Conservation (phyloP, 2,888 invertebrate species). For the Monochamus alternatus region DNA sequence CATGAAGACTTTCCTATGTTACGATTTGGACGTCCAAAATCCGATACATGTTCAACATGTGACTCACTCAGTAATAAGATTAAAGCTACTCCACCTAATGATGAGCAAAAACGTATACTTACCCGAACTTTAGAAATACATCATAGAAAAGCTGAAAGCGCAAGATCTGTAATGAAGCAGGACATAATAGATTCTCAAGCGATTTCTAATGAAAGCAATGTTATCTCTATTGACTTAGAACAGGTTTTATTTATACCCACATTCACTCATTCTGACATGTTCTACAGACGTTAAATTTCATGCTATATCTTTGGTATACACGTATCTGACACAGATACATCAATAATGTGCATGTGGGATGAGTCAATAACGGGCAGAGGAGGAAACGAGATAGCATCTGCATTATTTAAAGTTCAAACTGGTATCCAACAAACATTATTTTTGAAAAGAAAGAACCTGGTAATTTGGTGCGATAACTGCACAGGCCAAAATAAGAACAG, state of each 20-base stretch:
- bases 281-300: constrained; percentile 7
- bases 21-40: constrained; percentile 1
- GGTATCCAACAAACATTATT: not conserved
- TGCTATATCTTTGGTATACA: constrained; percentile 11
- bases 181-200: not conserved
- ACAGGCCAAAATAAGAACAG: constrained; percentile 36
- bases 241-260: constrained; percentile 5
- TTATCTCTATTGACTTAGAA: not conserved
- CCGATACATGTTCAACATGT: constrained; percentile 13
- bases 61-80: not conserved
- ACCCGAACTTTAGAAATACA: not conserved
- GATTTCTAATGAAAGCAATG: not conserved
- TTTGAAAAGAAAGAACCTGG: constrained; percentile 29
- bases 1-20: not conserved
- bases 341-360: constrained; percentile 45
- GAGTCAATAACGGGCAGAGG: constrained; percentile 51
- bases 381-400: constrained; percentile 52
- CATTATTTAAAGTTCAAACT: constrained; percentile 42
- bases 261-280: not conserved
- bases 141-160: constrained; percentile 9
- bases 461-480: constrained; percentile 42
- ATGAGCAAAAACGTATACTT: no score
- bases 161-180: not conserved
- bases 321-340: constrained; percentile 24
- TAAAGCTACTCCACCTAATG: not conserved